A percentile compares a stretch with the other conserved stretches of the same genome.
Evolutionary conservation across 2,113 vertebrate genomes (phyloP).

Genomic region (Ovis canadensis): DNA sequence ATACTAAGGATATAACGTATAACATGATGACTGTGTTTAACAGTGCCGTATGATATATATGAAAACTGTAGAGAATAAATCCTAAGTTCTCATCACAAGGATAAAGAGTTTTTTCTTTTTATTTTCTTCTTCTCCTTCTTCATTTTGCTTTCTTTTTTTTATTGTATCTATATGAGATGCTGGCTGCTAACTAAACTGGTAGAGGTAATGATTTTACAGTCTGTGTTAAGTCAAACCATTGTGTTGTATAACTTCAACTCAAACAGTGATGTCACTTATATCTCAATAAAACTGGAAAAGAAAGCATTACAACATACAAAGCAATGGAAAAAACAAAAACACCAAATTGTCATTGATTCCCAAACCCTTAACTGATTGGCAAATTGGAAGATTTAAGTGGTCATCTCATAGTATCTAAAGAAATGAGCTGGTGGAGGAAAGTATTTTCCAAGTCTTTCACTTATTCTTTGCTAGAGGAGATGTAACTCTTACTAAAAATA

Average conservation of each 20-base stretch:
- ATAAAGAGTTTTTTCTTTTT: not conserved
- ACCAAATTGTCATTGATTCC: not conserved
- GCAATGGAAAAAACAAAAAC: not conserved
- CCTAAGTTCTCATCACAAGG: not conserved
- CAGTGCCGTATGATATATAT: not conserved
- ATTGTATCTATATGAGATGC: not conserved
- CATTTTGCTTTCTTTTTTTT: not conserved
- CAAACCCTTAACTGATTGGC: not conserved
- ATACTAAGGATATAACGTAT: not conserved
- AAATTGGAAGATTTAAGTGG: not conserved
- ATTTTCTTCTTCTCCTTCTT: not conserved
- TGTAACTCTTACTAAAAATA: slow-evolving; percentile 11
- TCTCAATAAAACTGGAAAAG: not conserved
- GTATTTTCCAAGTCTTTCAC: not conserved
- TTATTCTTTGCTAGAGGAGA: not conserved
- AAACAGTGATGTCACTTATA: not conserved
- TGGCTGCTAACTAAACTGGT: not conserved
- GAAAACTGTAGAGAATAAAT: not conserved
- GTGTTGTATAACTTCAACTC: not conserved
- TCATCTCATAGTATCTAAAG: not conserved
- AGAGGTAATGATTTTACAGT: not conserved
- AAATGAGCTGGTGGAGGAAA: not conserved
- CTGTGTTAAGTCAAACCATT: not conserved
- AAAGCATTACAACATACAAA: not conserved
- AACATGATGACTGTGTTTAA: not conserved